phyloP scores from a whole-genome alignment of 1,140 invertebrate species.

The Aphidius ervi region DNA sequence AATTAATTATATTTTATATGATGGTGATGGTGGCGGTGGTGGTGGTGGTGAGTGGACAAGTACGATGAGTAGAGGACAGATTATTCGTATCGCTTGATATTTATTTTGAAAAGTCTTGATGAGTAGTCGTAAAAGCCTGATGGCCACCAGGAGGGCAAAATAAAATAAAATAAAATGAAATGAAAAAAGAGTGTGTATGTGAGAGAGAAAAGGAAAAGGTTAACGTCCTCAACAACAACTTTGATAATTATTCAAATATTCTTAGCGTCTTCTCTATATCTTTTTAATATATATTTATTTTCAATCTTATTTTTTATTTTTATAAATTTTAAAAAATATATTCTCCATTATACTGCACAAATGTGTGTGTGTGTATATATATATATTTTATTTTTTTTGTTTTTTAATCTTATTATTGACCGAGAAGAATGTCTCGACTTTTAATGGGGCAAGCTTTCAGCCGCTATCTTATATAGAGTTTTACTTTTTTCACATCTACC shows the following conservation, averaged over 20 bases:
- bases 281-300: constrained; percentile 5
- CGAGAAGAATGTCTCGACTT: constrained; percentile 23
- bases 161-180: no score
- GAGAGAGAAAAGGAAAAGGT: background rate
- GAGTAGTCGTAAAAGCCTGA: no score
- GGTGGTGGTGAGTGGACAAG: no score
- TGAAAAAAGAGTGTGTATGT: no score
- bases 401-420: background rate
- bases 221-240: constrained; percentile 13
- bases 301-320: background rate
- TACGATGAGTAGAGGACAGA: constrained; percentile 17
- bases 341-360: no score
- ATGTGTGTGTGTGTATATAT: no score
- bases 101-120: constrained; percentile 1
- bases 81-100: constrained; percentile 21
- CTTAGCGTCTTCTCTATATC: background rate
- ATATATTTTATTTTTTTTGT: no score
- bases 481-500: background rate
- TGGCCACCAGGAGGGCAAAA: no score
- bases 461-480: constrained; percentile 21
- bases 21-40: no score
- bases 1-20: no score
- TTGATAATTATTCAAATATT: constrained; percentile 29
- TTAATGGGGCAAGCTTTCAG: constrained; percentile 32
- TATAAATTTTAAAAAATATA: background rate